Conservation (phyloP, 1,140 invertebrate genomes). For the Bombyx mandarina region DNA sequence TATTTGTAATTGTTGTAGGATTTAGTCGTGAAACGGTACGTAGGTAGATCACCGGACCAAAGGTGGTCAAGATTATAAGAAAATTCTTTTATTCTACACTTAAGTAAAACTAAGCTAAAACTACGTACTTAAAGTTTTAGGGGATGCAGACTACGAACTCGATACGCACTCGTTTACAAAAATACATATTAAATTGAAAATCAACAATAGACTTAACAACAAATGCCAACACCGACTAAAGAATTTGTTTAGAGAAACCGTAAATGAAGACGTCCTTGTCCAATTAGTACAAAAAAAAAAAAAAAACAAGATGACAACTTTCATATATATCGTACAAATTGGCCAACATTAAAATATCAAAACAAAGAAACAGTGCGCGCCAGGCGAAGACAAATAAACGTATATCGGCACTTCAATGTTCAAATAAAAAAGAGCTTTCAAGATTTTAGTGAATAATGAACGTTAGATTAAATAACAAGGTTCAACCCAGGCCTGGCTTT, state of each 20-base stretch:
- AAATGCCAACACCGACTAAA: too few relatives aligned
- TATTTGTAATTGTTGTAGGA: constrained; percentile 70
- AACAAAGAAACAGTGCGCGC: constrained; percentile 53
- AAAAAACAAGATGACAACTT: neutral
- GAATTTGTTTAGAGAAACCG: too few relatives aligned
- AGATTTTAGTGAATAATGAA: constrained; percentile 69
- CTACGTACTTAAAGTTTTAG: too few relatives aligned
- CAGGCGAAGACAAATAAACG: constrained; percentile 64
- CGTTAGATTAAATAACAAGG: constrained; percentile 54
- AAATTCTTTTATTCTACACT: too few relatives aligned
- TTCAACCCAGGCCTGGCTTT: constrained; percentile 63
- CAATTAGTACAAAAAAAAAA: neutral
- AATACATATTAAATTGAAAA: too few relatives aligned
- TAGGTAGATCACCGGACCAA: neutral
- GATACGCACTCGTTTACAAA: too few relatives aligned
- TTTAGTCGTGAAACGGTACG: constrained; percentile 44
- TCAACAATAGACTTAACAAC: too few relatives aligned
- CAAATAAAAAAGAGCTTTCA: constrained; percentile 71
- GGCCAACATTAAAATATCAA: neutral
- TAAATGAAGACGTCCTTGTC: too few relatives aligned
- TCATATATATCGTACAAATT: neutral
- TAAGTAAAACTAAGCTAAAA: too few relatives aligned
- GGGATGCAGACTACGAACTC: too few relatives aligned
- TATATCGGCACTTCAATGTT: constrained; percentile 66
- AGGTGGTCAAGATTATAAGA: neutral